phyloP scores from a whole-genome alignment of 2,888 invertebrate genomes.

The Drosophila maculinotata region DNA sequence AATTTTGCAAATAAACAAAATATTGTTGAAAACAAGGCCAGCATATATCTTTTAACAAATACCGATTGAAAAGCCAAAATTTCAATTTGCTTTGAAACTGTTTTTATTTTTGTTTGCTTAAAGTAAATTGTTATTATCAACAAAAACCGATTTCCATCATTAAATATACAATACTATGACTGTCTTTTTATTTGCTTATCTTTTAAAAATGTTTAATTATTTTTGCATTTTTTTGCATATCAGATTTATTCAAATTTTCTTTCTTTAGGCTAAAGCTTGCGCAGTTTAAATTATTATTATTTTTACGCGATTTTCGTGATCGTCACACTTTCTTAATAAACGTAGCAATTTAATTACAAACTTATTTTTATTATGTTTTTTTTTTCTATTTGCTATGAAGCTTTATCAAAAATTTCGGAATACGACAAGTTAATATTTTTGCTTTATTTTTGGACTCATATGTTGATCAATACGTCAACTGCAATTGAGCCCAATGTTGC shows the following conservation, averaged over 20 bases:
- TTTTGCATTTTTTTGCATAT: slow-evolving; percentile 37
- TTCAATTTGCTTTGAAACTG: slow-evolving; percentile 37
- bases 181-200: slow-evolving; percentile 37
- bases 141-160: slow-evolving; percentile 37
- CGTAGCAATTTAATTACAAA: slow-evolving; percentile 72
- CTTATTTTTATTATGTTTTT: slow-evolving; percentile 38
- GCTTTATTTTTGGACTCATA: slow-evolving; percentile 6
- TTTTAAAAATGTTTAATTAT: slow-evolving; percentile 38
- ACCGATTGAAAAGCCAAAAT: slow-evolving; percentile 5
- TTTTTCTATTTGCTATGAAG: slow-evolving; percentile 47
- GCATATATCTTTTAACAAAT: background rate
- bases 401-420: slow-evolving; percentile 31
- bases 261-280: slow-evolving; percentile 56
- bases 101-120: slow-evolving; percentile 60
- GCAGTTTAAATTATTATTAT: slow-evolving; percentile 31
- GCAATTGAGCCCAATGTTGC: slow-evolving; percentile 45
- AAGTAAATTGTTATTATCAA: slow-evolving; percentile 59
- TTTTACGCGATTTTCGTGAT: slow-evolving; percentile 31
- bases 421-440: slow-evolving; percentile 16
- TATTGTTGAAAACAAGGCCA: slow-evolving; percentile 16
- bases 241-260: slow-evolving; percentile 24
- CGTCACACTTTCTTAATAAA: slow-evolving; percentile 58
- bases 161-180: slow-evolving; percentile 44
- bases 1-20: slow-evolving; percentile 35
- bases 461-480: slow-evolving; percentile 29